These are phyloP conservation scores for Dolomedes plantarius DNA, from an alignment of 2,888 invertebrate species.

Conservation along the genomic window DNA sequence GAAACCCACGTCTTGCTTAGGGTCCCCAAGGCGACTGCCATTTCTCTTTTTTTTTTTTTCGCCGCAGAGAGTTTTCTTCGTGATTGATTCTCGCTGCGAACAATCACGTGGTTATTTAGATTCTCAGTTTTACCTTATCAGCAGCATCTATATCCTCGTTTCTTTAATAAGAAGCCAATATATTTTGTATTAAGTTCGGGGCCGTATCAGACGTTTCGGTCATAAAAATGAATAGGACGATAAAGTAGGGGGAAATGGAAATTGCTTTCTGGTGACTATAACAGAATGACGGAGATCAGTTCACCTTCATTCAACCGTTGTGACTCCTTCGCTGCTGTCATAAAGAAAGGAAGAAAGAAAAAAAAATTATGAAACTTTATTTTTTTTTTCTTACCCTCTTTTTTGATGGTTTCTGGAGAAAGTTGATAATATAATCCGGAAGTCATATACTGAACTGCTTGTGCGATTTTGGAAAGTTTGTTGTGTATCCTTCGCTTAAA, in stretches of 20 bases:
- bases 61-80: not conserved
- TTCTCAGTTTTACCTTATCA: not conserved
- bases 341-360: not conserved
- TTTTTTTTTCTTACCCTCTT: too few relatives aligned
- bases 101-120: not conserved
- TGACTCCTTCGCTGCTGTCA: not conserved
- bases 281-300: not conserved
- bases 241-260: not conserved
- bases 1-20: not conserved
- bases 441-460: not conserved
- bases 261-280: conserved; percentile 8
- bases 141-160: conserved; percentile 1
- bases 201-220: not conserved
- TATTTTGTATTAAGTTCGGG: conserved; percentile 1
- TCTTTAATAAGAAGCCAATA: conserved; percentile 12
- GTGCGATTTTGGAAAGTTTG: not conserved
- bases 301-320: not conserved
- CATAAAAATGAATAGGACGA: conserved; percentile 1
- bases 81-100: conserved; percentile 1
- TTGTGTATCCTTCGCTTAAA: not conserved
- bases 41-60: not conserved
- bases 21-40: not conserved
- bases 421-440: not conserved
- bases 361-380: not conserved
- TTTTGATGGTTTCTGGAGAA: not conserved